Evolutionary conservation across 2,888 invertebrate species (phyloP), one percentile per base, ranked within the genome.

Genomic region (Plagodis dolabraria): DNA sequence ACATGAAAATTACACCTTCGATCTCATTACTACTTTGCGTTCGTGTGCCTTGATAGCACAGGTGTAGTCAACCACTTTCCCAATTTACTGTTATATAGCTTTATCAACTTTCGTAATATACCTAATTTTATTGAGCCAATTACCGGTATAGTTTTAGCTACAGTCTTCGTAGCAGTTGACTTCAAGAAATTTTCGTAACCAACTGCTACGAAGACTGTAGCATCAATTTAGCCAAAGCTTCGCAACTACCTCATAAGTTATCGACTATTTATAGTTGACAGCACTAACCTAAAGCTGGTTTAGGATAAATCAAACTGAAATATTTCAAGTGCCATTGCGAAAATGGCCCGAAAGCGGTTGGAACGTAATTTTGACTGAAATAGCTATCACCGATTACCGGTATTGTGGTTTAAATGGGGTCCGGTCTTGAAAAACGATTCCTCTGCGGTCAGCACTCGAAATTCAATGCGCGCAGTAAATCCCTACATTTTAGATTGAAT

Each of bases 361-460:
- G 69, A 66, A 70, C 65, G 77, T 80, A 79, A 81, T 81, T 79
- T 73, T 74, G 73, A 57, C 36, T 56, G 62, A 56, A 67, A 67
- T 64, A 62, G 60, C 75, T 70, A 68, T 76, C 79, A 74, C 69
- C 79, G 79, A 82, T 87, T 83, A 83, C 78, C 77, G 74, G 77
- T 78, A 82, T 85, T 85, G 85, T 82, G 80, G 82, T 75, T 74
- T 72, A 77, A 82, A 83, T 81, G 77, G 83, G 70, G 76, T 77
- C 71, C 76, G 79, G 78, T 83, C 83, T 83, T 82, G 79, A 83
- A 85, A 84, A 86, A 83, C 83, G 82, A 83, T 84, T 85, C 74
- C 76, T 64, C 63, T 72, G 72, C 68, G 72, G 72, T 69, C 60
- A 48, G 68, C 63, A 76, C 74, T 76, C 72, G 74, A 74, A 79